Evolutionary conservation across 2,113 vertebrate species (phyloP).

Genomic region (Melanocharis versteri): DNA sequence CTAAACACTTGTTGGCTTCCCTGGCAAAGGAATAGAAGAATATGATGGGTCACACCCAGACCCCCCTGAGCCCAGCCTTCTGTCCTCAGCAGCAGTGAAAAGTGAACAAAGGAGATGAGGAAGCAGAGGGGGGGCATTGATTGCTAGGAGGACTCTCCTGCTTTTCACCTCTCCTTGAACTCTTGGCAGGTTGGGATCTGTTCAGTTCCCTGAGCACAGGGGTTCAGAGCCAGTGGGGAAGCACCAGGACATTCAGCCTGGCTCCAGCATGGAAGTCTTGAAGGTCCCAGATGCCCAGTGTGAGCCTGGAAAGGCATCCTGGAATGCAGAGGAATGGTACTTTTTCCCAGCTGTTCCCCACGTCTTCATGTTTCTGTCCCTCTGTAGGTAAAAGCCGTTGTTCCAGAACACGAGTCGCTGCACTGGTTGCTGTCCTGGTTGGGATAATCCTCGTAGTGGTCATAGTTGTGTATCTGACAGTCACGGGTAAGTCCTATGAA

Average conservation of each 20-base stretch:
- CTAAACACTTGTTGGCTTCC: not conserved
- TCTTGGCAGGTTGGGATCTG: not conserved
- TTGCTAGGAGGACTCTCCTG: not conserved
- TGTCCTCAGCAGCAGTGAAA: not conserved
- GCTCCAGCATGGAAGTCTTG: not conserved
- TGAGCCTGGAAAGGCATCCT: not conserved
- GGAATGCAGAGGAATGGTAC: not conserved
- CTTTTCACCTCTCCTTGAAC: not conserved
- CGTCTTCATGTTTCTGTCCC: not conserved
- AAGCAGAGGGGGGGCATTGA: not conserved
- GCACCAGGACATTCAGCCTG: not conserved
- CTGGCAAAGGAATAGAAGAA: not conserved
- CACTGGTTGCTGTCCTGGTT: not conserved
- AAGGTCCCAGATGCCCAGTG: not conserved
- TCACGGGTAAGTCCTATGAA: not conserved
- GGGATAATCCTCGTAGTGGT: not conserved
- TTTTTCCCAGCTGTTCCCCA: not conserved
- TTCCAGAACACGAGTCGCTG: not conserved
- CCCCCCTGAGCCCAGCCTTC: not conserved
- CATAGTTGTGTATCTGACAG: not conserved
- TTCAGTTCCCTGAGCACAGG: not conserved
- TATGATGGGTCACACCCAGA: not conserved
- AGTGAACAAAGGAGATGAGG: not conserved
- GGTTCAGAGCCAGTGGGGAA: not conserved
- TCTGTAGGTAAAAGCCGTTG: not conserved